phyloP scores from a whole-genome alignment of 2,888 invertebrate genomes.

The Podotricha telesiphe region DNA sequence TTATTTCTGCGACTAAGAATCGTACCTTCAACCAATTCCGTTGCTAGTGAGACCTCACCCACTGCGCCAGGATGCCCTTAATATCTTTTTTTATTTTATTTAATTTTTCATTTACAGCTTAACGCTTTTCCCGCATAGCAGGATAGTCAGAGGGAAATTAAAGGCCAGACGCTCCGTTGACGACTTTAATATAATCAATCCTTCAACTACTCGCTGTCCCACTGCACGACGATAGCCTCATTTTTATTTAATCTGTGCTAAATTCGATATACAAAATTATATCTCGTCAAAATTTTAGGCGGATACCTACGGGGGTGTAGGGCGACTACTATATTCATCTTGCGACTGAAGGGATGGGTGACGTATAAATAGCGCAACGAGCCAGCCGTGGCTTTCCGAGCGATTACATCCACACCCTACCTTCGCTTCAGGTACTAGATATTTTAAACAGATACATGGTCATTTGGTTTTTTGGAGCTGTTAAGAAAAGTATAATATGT shows the following conservation, averaged over 20 bases:
- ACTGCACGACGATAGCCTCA: not conserved
- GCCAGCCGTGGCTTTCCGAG: slow-evolving; percentile 58
- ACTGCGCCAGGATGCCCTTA: no score
- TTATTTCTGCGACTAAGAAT: no score
- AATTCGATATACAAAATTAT: not conserved
- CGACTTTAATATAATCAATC: no score
- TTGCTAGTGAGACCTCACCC: no score
- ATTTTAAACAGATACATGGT: slow-evolving; percentile 21
- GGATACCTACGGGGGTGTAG: slow-evolving; percentile 1
- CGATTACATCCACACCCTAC: slow-evolving; percentile 43
- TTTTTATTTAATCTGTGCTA: not conserved
- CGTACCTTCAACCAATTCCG: no score
- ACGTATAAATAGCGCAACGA: slow-evolving; percentile 59
- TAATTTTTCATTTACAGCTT: no score
- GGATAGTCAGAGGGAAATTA: no score
- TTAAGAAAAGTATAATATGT: not conserved
- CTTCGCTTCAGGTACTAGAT: slow-evolving; percentile 25
- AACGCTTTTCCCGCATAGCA: no score
- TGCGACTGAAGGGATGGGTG: slow-evolving; percentile 45
- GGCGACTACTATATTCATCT: slow-evolving; percentile 34
- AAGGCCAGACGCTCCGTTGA: no score
- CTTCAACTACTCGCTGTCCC: no score
- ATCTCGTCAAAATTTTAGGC: not conserved
- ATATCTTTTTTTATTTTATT: no score
- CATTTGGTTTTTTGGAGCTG: slow-evolving; percentile 8